Conservation (phyloP, 2,113 vertebrate genomes). For the Scolopax mira region DNA sequence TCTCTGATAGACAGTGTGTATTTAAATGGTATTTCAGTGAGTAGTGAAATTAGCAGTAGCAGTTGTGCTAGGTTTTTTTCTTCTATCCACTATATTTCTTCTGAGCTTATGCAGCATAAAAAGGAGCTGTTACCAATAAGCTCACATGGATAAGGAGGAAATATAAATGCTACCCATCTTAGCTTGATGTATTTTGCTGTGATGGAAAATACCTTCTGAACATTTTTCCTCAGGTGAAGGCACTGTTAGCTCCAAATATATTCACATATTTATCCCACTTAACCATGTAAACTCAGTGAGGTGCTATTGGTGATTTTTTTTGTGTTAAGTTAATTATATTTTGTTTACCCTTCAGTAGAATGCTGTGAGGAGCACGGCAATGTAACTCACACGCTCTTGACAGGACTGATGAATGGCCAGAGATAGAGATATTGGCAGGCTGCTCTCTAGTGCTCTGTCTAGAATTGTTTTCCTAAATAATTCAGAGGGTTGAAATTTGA, state of each 20-base stretch:
- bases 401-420: conserved; percentile 27
- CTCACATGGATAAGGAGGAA: neutral
- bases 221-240: neutral
- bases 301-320: conserved; percentile 24
- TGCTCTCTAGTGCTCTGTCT: conserved; percentile 35
- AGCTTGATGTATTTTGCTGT: neutral
- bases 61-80: neutral
- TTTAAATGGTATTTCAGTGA: conserved; percentile 24
- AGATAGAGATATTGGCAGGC: conserved; percentile 30
- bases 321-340: conserved; percentile 45
- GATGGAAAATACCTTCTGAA: neutral
- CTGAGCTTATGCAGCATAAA: neutral
- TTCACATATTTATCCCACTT: conserved; percentile 25
- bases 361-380: neutral
- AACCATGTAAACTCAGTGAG: conserved; percentile 22
- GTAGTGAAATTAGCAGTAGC: conserved; percentile 13
- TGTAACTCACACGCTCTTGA: neutral
- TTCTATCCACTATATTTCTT: neutral
- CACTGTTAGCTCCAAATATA: neutral
- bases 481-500: conserved; percentile 60
- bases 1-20: conserved; percentile 16
- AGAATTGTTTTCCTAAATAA: conserved; percentile 66
- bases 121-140: neutral
- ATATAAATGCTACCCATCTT: neutral
- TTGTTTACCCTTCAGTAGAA: conserved; percentile 46